These are phyloP conservation scores for Athripsodes cinereus DNA, from an alignment of 2,888 invertebrate species.

Conservation along the genomic window DNA sequence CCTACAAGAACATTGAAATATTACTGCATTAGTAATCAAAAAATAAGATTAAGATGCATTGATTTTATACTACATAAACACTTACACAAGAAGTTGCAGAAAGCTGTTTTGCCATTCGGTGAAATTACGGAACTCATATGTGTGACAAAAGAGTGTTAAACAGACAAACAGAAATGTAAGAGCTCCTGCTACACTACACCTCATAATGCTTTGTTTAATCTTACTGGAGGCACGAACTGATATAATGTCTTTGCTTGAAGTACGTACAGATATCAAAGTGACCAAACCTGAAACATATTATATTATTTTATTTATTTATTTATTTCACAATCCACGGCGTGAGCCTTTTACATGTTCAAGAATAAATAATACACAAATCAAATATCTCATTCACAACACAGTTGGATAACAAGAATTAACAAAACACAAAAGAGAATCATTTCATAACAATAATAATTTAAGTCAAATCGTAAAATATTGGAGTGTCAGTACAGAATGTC, in stretches of 20 bases:
- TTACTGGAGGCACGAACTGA: conserved; percentile 79
- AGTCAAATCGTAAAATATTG: no score
- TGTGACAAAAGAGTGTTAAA: conserved; percentile 75
- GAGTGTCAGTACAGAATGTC: no score
- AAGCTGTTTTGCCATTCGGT: conserved; percentile 72
- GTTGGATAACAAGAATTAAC: no score
- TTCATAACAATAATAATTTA: no score
- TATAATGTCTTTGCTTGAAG: conserved; percentile 77
- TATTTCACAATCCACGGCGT: no score
- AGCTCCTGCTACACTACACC: conserved; percentile 76
- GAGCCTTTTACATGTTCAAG: no score
- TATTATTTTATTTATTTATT: no score
- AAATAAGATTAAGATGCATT: background rate
- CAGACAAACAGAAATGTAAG: conserved; percentile 71
- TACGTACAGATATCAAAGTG: conserved; percentile 72
- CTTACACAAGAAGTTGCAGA: conserved; percentile 77
- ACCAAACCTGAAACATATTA: conserved; percentile 45
- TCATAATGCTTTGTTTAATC: conserved; percentile 78
- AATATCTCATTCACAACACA: no score
- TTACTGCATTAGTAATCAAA: background rate
- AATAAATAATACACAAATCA: no score
- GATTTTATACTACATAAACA: no score
- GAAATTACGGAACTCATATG: conserved; percentile 73
- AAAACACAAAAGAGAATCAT: no score
- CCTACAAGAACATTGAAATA: conserved; percentile 30